Percentiles rank a stretch among this genome's conserved stretches.
These are phyloP conservation scores for Neelides sp. DNA, from an alignment of 1,140 invertebrate species.

Conservation along the genomic window DNA sequence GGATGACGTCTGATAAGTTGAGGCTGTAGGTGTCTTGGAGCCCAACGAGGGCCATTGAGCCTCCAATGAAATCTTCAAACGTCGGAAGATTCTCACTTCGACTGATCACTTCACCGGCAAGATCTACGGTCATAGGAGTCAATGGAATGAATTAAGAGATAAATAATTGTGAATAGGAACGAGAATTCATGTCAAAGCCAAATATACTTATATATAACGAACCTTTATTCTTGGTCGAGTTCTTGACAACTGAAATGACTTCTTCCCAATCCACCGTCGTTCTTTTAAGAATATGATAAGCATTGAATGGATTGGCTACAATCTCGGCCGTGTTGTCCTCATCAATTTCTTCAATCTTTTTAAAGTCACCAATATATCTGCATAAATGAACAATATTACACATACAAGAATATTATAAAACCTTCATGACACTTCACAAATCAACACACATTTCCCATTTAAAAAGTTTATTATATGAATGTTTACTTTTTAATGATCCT, in stretches of 20 bases:
- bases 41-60: constrained; percentile 39
- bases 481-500: constrained; percentile 21
- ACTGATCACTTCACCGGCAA: constrained; percentile 18
- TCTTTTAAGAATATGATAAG: constrained; percentile 24
- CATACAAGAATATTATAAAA: not conserved
- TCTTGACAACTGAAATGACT: constrained; percentile 18
- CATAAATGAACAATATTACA: not conserved
- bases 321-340: constrained; percentile 8
- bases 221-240: constrained; percentile 19
- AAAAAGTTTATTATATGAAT: not conserved
- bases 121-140: constrained; percentile 5
- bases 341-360: not conserved
- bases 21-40: constrained; percentile 43
- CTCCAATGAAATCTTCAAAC: constrained; percentile 39
- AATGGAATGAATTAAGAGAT: not conserved
- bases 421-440: not conserved
- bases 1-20: constrained; percentile 37
- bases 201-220: not conserved
- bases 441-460: not conserved
- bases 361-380: constrained; percentile 26
- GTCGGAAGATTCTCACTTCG: constrained; percentile 18
- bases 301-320: constrained; percentile 24
- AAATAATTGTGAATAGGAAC: not conserved
- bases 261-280: constrained; percentile 23
- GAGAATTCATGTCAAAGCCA: not conserved